These are phyloP conservation scores for Atherinosoma microstoma DNA, from an alignment of 2,797 vertebrate genomes.

Conservation along the genomic window DNA sequence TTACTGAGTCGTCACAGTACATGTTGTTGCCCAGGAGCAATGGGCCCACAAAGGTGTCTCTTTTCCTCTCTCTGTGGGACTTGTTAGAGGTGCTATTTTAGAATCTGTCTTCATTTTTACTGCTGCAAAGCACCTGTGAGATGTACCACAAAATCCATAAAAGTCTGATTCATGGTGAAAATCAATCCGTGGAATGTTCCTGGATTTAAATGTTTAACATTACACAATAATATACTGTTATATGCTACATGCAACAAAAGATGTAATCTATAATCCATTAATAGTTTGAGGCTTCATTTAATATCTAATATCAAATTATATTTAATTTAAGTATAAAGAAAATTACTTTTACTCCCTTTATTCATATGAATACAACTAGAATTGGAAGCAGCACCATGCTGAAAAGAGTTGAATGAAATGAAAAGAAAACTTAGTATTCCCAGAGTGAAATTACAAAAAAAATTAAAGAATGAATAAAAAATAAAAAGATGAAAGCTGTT, in stretches of 20 bases:
- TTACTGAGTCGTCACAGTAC: constrained; percentile 82
- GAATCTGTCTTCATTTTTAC: constrained; percentile 63
- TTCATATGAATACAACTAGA: too few relatives aligned
- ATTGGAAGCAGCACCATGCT: too few relatives aligned
- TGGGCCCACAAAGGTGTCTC: constrained; percentile 76
- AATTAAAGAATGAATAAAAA: too few relatives aligned
- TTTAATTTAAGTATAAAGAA: neutral
- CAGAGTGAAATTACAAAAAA: too few relatives aligned
- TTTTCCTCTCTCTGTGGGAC: constrained; percentile 74
- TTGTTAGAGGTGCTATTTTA: constrained; percentile 81
- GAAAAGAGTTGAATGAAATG: too few relatives aligned
- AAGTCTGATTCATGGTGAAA: constrained; percentile 22
- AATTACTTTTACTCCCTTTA: too few relatives aligned
- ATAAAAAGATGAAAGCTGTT: too few relatives aligned
- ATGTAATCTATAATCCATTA: neutral
- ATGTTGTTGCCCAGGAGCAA: constrained; percentile 76
- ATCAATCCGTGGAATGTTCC: neutral
- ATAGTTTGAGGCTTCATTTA: neutral
- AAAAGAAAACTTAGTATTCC: too few relatives aligned
- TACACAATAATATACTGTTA: neutral
- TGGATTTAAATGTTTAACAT: constrained; percentile 7
- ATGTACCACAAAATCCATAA: constrained; percentile 26
- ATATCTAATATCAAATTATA: too few relatives aligned
- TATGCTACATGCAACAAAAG: neutral
- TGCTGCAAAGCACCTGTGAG: constrained; percentile 45